Evolutionary conservation across 2,888 invertebrate genomes (phyloP), one percentile per base, ranked within the genome.

Genomic region (Epirrhoe alternata): DNA sequence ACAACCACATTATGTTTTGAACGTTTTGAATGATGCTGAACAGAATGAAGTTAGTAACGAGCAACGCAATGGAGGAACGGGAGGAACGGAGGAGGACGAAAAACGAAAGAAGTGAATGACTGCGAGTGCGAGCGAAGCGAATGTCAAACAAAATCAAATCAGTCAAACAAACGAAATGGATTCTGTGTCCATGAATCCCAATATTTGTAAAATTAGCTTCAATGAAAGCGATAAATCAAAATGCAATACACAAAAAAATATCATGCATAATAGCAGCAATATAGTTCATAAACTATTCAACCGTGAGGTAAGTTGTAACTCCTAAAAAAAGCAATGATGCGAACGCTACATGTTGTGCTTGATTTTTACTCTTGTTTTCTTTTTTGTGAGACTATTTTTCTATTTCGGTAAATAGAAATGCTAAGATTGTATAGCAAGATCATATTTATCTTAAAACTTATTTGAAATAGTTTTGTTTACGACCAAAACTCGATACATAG

Each of bases 281-380:
- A 88, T 88, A 75, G 83, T 91, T 70, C 85, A 90, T 79, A 95
- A 95, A 87, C 87, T 95, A 79, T 93, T 94, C 78, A 94, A 94
- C 81, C 91, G 95, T 82, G 95, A 95, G 94, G 95, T 95, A 85
- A 90, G 90, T 86, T 70, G 74, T 72, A 74, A 69, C 71, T 73
- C 17, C 66, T 64, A 65, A 72, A 74, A 74, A 73, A 69, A 53
- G 31, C 16, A 50, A 51, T 62, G 69, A 66, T 74, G 54, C 61
- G 56, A 67, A 68, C 64, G 61, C 55, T 62, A 68, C 70, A 62
- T 76, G 71, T 69, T 70, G 73, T 76, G 78, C 75, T 74, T 77
- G 73, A 70, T 75, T 71, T 76, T 74, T 69, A 73, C 74, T 71
- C 73, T 67, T 65, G 72, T 74, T 78, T 79, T 78, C 68, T 71